Conservation (phyloP, 2,888 invertebrate species). For the Drosophila ustulata region DNA sequence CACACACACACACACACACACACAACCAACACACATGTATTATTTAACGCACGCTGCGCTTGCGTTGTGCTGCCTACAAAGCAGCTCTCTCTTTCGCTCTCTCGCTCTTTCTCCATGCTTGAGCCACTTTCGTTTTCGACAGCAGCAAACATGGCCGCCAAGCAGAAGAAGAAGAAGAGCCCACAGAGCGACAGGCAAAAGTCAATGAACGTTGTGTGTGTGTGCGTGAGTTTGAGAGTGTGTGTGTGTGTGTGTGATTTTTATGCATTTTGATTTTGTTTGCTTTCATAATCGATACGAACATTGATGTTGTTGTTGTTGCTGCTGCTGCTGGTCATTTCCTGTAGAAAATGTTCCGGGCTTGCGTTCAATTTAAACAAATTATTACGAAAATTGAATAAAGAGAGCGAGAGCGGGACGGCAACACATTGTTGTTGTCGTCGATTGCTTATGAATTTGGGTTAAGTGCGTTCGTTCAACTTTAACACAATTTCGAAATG, state of each 20-base stretch:
- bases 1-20: slow-evolving; percentile 10
- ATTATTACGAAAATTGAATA: slow-evolving; percentile 74
- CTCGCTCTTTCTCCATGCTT: slow-evolving; percentile 27
- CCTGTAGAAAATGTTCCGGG: slow-evolving; percentile 66
- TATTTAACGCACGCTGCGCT: slow-evolving; percentile 63
- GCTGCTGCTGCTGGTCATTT: slow-evolving; percentile 51
- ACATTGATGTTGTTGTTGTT: slow-evolving; percentile 14
- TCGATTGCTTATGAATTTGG: slow-evolving; percentile 71
- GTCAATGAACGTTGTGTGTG: slow-evolving; percentile 69
- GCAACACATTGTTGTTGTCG: slow-evolving; percentile 29
- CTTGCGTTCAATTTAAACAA: slow-evolving; percentile 70
- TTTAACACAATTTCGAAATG: slow-evolving; percentile 83
- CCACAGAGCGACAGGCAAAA: slow-evolving; percentile 45
- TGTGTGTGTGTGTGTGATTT: slow-evolving; percentile 12
- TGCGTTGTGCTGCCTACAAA: slow-evolving; percentile 60
- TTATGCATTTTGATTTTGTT: slow-evolving; percentile 36
- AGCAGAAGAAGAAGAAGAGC: slow-evolving; percentile 27
- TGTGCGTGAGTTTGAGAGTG: slow-evolving; percentile 2
- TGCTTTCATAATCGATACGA: slow-evolving; percentile 70
- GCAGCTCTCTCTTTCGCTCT: slow-evolving; percentile 38
- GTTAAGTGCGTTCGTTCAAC: slow-evolving; percentile 85
- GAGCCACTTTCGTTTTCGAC: slow-evolving; percentile 78
- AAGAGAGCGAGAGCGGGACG: slow-evolving; percentile 30
- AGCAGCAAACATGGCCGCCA: slow-evolving; percentile 54
- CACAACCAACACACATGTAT: background rate